phyloP scores from a whole-genome alignment of 2,888 invertebrate species.

The Odontocerum albicorne region DNA sequence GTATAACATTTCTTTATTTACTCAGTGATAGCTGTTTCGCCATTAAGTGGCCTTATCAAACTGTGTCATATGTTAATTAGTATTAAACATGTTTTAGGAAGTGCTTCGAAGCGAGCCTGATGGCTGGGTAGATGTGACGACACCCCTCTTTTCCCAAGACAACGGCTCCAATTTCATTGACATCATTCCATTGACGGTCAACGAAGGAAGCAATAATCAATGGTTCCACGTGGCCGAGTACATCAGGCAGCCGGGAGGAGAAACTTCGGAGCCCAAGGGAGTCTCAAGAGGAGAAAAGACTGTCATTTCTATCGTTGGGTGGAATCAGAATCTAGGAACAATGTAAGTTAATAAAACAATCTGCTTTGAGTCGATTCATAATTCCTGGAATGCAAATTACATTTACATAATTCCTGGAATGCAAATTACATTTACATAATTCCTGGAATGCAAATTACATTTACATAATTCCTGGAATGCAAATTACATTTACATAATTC shows the following conservation, averaged over 20 bases:
- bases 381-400: too few relatives aligned
- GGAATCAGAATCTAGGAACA: conserved; percentile 59
- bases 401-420: too few relatives aligned
- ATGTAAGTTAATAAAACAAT: too few relatives aligned
- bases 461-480: too few relatives aligned
- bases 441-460: too few relatives aligned
- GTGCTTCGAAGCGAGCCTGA: conserved; percentile 58
- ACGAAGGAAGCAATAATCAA: conserved; percentile 50
- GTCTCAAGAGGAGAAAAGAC: conserved; percentile 62
- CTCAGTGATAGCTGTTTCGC: too few relatives aligned
- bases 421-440: too few relatives aligned
- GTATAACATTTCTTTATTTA: too few relatives aligned
- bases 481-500: too few relatives aligned
- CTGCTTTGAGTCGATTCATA: too few relatives aligned
- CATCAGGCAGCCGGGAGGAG: conserved; percentile 44
- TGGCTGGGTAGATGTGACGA: conserved; percentile 70
- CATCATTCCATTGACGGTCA: conserved; percentile 44
- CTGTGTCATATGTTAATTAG: too few relatives aligned
- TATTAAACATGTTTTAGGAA: conserved; percentile 49
- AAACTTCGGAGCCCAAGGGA: conserved; percentile 48
- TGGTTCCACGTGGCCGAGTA: conserved; percentile 52
- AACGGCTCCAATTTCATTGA: conserved; percentile 52
- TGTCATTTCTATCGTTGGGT: conserved; percentile 62
- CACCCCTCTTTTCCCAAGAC: conserved; percentile 58
- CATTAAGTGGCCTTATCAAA: too few relatives aligned